Conservation (phyloP, 2,113 vertebrate species). For the Leptosomus discolor region DNA sequence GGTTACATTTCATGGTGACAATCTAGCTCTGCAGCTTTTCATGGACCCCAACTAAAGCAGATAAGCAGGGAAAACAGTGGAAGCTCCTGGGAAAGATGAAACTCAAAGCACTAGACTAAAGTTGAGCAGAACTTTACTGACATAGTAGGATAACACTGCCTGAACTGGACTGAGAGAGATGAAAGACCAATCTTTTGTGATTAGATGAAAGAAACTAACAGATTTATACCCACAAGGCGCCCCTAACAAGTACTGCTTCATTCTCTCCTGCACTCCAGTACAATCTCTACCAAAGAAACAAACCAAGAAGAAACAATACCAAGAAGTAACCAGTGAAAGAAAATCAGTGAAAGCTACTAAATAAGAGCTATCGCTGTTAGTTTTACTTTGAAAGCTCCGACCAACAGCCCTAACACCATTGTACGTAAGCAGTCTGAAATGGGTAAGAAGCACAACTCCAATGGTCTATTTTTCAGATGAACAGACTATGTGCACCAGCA, state of each 20-base stretch:
- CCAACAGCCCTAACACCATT: not conserved
- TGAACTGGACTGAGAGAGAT: not conserved
- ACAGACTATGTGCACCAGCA: not conserved
- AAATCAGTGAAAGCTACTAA: not conserved
- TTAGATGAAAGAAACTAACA: not conserved
- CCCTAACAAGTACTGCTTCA: not conserved
- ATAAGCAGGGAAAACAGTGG: not conserved
- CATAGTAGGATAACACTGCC: not conserved
- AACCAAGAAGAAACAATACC: not conserved
- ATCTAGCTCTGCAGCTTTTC: not conserved
- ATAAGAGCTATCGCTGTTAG: accelerated
- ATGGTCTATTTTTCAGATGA: not conserved
- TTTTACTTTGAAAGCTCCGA: not conserved
- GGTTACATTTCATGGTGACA: not conserved
- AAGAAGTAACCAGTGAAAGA: not conserved
- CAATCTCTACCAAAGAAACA: not conserved
- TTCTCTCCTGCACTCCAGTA: not conserved
- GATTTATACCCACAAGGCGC: not conserved
- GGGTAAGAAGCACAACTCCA: not conserved
- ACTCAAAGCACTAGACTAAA: not conserved
- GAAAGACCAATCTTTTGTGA: not conserved
- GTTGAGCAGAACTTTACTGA: not conserved
- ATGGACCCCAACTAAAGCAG: not conserved
- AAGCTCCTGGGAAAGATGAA: not conserved
- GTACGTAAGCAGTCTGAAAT: not conserved